Evolutionary conservation across 1,140 invertebrate genomes (phyloP), one percentile per base, ranked within the genome.

Genomic region (Trichomalopsis sarcophagae): DNA sequence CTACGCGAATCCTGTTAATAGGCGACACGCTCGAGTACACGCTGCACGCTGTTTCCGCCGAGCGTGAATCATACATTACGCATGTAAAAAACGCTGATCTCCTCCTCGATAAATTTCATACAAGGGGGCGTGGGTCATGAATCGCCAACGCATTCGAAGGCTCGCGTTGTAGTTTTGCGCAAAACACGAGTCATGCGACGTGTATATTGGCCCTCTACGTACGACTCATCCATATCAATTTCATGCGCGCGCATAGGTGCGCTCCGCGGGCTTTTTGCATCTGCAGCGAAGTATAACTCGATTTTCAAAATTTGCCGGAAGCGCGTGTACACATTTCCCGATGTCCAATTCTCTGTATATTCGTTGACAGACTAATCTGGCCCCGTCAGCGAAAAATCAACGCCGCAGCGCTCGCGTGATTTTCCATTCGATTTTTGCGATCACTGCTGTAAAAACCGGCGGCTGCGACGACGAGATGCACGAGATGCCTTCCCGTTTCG

Each of bases 221-320:
- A 21, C 33, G 13, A n/a, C 79, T 73, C 79, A 81, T 73, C 79
- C 68, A 71, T 81, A 81, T 81, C 66, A 40, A 81, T 81, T 69
- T 10, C 47, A 62, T 62, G 21, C 55, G 17, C 55, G 17, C 55
- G 4, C 13, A 17, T 17, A 7, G 14, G 55, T 62, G 55, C 27
- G 27, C 27, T 27, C 27, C 27, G 27, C 33, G 33, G 21, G 21
- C 55, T 62, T 62, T 71, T 71, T 17, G n/a, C 33, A 80, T 40
- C 23, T 80, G 11, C 36, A 69, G 36, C 44, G 17, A 13, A 80
- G 13, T 69, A 36, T 36, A 80, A 68, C n/a, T 68, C 21, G 33
- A 80, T 68, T 80, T 79, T 40, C 14, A 68, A 69, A 80, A 80
- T 62, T 62, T 0, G 17, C 21, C 55, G 17, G 50, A 3, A 21